Evolutionary conservation across 1,140 invertebrate species (phyloP).

Genomic region (Formica exsecta): DNA sequence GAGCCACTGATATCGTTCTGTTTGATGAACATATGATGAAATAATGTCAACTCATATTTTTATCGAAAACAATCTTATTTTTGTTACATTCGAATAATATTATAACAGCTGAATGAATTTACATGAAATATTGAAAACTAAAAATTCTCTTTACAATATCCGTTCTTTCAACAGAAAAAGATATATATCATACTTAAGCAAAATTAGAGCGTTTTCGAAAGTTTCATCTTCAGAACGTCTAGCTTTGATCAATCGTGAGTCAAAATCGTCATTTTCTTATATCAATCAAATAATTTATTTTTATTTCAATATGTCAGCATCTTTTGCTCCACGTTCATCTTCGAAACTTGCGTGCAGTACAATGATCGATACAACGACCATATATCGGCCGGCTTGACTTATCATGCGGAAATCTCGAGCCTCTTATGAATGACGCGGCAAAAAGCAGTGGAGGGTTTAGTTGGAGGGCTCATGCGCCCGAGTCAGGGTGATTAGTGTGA

Average conservation of each 20-base stretch:
- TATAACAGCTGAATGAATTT: not conserved
- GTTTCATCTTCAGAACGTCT: not conserved
- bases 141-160: not conserved
- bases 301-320: constrained; percentile 15
- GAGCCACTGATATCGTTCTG: not conserved
- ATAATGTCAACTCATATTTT: not conserved
- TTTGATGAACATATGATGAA: not conserved
- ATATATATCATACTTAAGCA: not conserved
- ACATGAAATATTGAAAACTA: not conserved
- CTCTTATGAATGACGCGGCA: constrained; percentile 83
- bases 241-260: not conserved
- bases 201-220: not conserved
- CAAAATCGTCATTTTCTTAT: not conserved
- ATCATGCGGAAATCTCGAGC: constrained; percentile 68
- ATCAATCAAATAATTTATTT: constrained; percentile 4
- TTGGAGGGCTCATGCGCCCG: constrained; percentile 43
- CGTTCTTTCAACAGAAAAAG: not conserved
- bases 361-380: constrained; percentile 39
- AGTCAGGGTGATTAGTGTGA: constrained; percentile 74
- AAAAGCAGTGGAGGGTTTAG: constrained; percentile 71
- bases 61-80: not conserved
- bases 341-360: not conserved
- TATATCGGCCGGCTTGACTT: constrained; percentile 52
- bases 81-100: not conserved
- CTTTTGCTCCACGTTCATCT: not conserved